These are phyloP conservation scores for Elaphurus davidianus DNA, from an alignment of 2,113 vertebrate genomes.

Conservation along the genomic window DNA sequence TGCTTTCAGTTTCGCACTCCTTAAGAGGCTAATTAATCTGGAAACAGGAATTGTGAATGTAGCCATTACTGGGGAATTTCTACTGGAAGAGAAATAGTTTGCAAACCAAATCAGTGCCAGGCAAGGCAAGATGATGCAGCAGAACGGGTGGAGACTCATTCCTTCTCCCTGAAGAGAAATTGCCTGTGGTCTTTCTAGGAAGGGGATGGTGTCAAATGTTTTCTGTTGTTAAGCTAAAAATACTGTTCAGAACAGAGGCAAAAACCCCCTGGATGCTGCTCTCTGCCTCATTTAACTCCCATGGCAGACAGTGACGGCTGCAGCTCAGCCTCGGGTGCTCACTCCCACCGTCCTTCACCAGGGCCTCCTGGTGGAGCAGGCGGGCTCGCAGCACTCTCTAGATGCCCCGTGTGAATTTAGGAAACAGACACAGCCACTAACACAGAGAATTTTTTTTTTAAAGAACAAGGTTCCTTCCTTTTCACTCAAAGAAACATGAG, in stretches of 20 bases:
- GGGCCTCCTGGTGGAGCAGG: not conserved
- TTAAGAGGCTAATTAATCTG: not conserved
- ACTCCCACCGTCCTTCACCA: not conserved
- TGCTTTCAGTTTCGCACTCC: not conserved
- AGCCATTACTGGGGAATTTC: not conserved
- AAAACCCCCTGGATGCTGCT: not conserved
- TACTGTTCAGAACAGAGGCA: conserved; percentile 14
- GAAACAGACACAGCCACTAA: not conserved
- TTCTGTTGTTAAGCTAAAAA: not conserved
- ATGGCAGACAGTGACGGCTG: not conserved
- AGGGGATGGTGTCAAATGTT: not conserved
- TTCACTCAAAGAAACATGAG: not conserved
- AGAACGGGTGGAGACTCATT: not conserved
- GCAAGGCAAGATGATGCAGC: not conserved
- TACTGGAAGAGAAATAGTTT: not conserved
- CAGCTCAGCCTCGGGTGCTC: not conserved
- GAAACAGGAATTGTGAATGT: not conserved
- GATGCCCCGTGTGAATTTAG: not conserved
- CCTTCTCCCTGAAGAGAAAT: not conserved
- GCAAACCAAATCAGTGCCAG: not conserved
- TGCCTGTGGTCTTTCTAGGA: not conserved
- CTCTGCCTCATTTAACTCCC: not conserved
- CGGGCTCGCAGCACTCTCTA: not conserved
- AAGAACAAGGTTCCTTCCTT: not conserved
- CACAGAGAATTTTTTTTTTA: not conserved